Evolutionary conservation across 2,888 invertebrate genomes (phyloP).

Genomic region (Erebia epiphron): DNA sequence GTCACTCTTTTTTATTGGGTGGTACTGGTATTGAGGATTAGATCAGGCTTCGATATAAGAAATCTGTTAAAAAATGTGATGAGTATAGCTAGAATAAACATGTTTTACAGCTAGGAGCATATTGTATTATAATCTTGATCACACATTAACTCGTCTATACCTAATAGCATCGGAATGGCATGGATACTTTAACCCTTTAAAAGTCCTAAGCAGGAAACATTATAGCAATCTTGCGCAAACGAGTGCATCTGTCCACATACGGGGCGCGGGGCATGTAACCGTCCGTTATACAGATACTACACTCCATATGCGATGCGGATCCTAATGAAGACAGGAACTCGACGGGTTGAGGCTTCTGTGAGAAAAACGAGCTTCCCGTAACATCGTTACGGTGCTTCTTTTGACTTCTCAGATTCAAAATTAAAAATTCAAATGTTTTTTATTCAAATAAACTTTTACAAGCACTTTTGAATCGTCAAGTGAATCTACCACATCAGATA

Average conservation of each 20-base stretch:
- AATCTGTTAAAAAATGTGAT: not conserved
- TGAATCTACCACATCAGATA: no score
- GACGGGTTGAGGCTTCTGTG: slow-evolving; percentile 52
- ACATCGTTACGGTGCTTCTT: slow-evolving; percentile 5
- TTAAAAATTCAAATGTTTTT: no score
- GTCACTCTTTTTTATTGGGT: not conserved
- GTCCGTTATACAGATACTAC: slow-evolving; percentile 25
- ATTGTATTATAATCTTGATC: not conserved
- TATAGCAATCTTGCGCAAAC: slow-evolving; percentile 38
- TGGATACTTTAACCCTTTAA: slow-evolving; percentile 11
- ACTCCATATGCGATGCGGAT: slow-evolving; percentile 44
- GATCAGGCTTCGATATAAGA: not conserved
- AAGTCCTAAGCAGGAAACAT: slow-evolving; percentile 33
- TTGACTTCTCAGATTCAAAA: not conserved
- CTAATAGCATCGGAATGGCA: not conserved
- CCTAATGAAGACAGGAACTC: slow-evolving; percentile 61
- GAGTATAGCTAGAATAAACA: not conserved
- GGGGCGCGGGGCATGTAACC: slow-evolving; percentile 31
- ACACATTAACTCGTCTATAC: slow-evolving; percentile 1
- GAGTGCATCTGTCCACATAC: slow-evolving; percentile 42
- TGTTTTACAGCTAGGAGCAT: slow-evolving; percentile 6
- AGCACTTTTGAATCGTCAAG: no score
- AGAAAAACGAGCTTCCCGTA: slow-evolving; percentile 36
- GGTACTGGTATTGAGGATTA: no score
- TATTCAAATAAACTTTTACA: no score